Percentiles rank a stretch among this genome's conserved stretches.
phyloP scores from a whole-genome alignment of 2,113 vertebrate genomes.

The Ophiodon elongatus region DNA sequence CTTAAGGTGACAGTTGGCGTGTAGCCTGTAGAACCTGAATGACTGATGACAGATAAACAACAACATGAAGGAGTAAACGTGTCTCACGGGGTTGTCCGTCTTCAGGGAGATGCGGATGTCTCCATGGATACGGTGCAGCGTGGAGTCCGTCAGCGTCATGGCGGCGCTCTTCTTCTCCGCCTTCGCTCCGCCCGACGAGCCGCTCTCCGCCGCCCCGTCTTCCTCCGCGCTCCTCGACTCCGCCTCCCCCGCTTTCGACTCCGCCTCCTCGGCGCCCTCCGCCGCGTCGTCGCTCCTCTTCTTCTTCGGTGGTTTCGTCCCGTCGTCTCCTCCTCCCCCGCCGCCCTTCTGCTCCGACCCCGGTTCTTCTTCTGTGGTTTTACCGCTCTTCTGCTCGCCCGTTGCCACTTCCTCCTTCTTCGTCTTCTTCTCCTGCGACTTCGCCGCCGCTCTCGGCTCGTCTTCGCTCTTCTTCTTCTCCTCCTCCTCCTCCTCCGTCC shows the following conservation, averaged over 20 bases:
- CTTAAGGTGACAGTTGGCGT: too few relatives aligned
- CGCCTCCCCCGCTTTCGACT: not conserved
- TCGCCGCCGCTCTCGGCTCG: not conserved
- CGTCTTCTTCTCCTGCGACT: not conserved
- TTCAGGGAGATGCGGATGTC: conserved; percentile 96
- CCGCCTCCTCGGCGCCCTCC: not conserved
- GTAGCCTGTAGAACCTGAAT: too few relatives aligned
- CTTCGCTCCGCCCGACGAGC: not conserved
- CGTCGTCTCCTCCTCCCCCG: not conserved
- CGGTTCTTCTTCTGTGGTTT: not conserved
- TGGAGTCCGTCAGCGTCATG: conserved; percentile 87
- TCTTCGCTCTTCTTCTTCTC: not conserved
- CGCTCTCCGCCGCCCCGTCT: not conserved
- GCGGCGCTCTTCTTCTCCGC: conserved; percentile 9
- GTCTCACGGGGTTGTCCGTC: conserved; percentile 92
- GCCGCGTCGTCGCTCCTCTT: not conserved
- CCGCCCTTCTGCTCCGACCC: not conserved
- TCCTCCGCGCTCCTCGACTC: not conserved
- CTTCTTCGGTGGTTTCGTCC: not conserved
- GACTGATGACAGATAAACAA: too few relatives aligned
- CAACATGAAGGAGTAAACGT: not conserved
- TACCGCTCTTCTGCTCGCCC: not conserved
- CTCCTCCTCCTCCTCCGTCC: not conserved
- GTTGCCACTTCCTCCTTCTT: not conserved
- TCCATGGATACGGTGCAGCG: conserved; percentile 93